Base-by-base conservation (phyloP, 2,888 invertebrate species). In the Leptinotarsa haldemani region DNA sequence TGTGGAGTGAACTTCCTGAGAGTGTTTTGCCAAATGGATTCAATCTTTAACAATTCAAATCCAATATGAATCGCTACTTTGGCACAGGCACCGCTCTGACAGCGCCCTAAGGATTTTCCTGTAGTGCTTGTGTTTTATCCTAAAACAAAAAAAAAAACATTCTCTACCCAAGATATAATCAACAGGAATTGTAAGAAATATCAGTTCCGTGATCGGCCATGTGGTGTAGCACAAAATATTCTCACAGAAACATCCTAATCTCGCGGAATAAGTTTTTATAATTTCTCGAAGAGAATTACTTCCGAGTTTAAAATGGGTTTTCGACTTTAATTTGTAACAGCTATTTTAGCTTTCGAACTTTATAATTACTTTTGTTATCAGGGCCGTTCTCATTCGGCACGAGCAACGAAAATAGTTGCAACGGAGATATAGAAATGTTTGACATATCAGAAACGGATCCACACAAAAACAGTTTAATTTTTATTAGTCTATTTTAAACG, bases 351-450 rank as follows among this genome's bases (percentile, higher is more conserved):
- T 68, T 58, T 58, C 61, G 58, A 72, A 72, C 67, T 72, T 72
- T 72, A 72, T 72, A 72, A 72, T 72, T 72, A 67, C 72, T 72
- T 67, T 72, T 30, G 58, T 72, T 72, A 68, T 68, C 68, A 68
- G 56, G 46, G 20, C 56, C 56, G 68, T 15, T 46, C 30, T 20
- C 56, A 15, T 15, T 61, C 25, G 61, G 30, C 61, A 18, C 9
- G 2, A n/a, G 20, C 20, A 56, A 56, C 56, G 22, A 22, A 56
- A 56, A 22, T 16, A 56, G 22, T 56, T 4, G 52, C 40, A 40
- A 9, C 40, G 9, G 40, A 40, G 40, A 40, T 40, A 40, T 40
- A 1, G 7, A 40, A 40, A 40, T 0, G 40, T 40, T 9, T 40
- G 4, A 9, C 9, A 40, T 40, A 40, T 40, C 3, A 9, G 9